A percentile compares a stretch with the other conserved stretches of the same genome.
Evolutionary conservation across 2,888 invertebrate species (phyloP).

Genomic region (Leptopterna dolabrata): DNA sequence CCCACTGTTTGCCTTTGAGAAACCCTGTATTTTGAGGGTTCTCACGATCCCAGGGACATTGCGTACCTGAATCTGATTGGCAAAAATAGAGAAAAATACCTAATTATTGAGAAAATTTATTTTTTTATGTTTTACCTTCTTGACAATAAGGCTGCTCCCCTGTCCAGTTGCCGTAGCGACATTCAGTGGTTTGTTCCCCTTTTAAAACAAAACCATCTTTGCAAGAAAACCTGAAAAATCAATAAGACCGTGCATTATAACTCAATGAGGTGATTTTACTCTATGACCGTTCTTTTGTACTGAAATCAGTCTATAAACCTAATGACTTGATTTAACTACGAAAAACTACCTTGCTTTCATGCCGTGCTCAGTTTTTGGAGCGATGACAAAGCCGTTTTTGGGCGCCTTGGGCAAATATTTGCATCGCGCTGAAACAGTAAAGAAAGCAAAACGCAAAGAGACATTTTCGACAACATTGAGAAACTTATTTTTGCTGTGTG

Average conservation of each 20-base stretch:
- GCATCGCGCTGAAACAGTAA: constrained; percentile 73
- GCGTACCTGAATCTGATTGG: no score
- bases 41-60: no score
- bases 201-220: constrained; percentile 91
- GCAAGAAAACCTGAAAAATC: constrained; percentile 79
- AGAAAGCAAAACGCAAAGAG: not conserved
- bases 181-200: constrained; percentile 81
- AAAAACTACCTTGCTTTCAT: constrained; percentile 79
- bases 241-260: no score
- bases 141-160: constrained; percentile 88
- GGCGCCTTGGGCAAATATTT: constrained; percentile 85
- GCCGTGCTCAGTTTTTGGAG: constrained; percentile 96
- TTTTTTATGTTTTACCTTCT: constrained; percentile 73
- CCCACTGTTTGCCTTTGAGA: no score
- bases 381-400: constrained; percentile 94
- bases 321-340: no score
- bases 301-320: no score
- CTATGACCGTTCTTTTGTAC: no score
- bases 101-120: no score
- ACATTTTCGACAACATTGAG: constrained; percentile 24
- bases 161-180: constrained; percentile 95
- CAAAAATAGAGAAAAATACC: no score
- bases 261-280: no score
- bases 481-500: no score
- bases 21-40: no score